Evolutionary conservation across 2,113 vertebrate species (phyloP).

Genomic region (Machaerirhynchus nigripectus): DNA sequence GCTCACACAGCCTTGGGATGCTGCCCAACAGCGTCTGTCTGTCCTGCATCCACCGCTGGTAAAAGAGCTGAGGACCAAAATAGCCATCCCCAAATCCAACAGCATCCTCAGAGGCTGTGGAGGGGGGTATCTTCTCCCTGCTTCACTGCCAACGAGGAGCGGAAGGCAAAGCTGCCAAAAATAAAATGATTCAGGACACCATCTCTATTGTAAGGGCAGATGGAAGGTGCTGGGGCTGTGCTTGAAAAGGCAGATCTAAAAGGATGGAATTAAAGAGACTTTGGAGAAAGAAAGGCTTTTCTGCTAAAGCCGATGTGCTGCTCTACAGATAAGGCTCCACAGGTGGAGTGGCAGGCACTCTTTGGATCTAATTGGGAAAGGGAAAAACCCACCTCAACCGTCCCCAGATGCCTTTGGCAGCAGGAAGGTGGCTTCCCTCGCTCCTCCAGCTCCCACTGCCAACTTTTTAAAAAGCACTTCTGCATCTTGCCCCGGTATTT

Average conservation of each 20-base stretch:
- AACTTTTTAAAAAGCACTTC: not conserved
- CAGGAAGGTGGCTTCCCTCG: not conserved
- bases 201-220: not conserved
- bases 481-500: not conserved
- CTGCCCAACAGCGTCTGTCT: fast-evolving
- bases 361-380: not conserved
- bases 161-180: constrained; percentile 1
- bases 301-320: not conserved
- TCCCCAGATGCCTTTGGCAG: not conserved
- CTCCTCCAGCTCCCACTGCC: not conserved
- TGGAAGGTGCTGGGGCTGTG: not conserved
- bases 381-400: not conserved
- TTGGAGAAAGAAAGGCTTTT: not conserved
- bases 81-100: not conserved
- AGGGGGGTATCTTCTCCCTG: not conserved
- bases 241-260: not conserved
- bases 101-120: not conserved
- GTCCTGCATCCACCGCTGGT: fast-evolving
- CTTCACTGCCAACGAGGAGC: not conserved
- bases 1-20: not conserved
- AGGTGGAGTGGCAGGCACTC: not conserved
- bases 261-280: not conserved
- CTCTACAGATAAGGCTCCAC: not conserved
- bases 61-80: not conserved
- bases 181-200: not conserved